A percentile compares a stretch with the other conserved stretches of the same genome.
Evolutionary conservation across 2,888 invertebrate genomes (phyloP).

Genomic region (Orchesellides sinensis): DNA sequence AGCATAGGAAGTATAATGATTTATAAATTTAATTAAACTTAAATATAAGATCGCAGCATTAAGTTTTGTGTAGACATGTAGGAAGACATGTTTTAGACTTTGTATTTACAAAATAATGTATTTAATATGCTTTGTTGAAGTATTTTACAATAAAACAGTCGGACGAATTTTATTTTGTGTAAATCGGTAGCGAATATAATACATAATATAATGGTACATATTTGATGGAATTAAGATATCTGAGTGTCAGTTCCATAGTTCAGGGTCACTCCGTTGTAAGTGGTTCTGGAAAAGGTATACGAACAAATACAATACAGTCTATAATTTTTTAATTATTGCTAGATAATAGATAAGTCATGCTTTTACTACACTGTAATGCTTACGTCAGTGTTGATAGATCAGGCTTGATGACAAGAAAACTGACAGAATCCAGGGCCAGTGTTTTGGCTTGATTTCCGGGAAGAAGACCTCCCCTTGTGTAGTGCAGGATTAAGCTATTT

Average conservation of each 20-base stretch:
- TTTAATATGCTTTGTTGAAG: no score
- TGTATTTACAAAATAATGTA: no score
- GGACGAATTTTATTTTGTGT: background rate
- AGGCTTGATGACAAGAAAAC: slow-evolving; percentile 64
- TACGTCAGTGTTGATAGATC: slow-evolving; percentile 66
- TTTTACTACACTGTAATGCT: no score
- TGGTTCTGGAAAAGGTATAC: slow-evolving; percentile 39
- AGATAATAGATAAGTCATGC: no score
- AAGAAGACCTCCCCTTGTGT: slow-evolving; percentile 70
- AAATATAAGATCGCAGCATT: no score
- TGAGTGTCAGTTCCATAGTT: slow-evolving; percentile 68
- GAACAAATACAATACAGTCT: no score
- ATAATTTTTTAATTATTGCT: no score
- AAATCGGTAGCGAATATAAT: background rate
- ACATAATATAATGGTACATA: slow-evolving; percentile 5
- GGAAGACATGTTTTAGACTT: background rate
- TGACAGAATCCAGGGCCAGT: slow-evolving; percentile 64
- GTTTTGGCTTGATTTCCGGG: slow-evolving; percentile 68
- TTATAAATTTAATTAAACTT: no score
- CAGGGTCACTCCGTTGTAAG: slow-evolving; percentile 65
- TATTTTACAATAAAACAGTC: background rate
- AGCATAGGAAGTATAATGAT: no score
- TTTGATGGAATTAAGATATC: slow-evolving; percentile 44
- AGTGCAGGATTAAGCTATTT: slow-evolving; percentile 56
- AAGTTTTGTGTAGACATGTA: no score